Percentiles rank a stretch among this genome's conserved stretches.
These are phyloP conservation scores for Chlorodrepanis virens DNA, from an alignment of 2,113 vertebrate genomes.

Conservation along the genomic window DNA sequence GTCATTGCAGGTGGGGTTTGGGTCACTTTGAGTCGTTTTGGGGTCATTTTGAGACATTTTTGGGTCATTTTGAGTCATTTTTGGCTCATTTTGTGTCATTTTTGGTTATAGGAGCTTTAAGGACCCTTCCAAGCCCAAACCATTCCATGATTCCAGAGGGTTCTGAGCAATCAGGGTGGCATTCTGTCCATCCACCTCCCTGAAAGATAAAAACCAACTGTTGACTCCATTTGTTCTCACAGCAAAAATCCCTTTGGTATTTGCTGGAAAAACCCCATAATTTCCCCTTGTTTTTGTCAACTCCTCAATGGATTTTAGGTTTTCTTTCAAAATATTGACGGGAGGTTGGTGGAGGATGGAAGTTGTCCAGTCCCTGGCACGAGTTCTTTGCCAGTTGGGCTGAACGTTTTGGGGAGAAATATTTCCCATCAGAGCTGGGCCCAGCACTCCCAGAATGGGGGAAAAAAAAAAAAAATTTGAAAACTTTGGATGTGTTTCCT, in stretches of 20 bases:
- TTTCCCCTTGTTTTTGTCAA: background rate
- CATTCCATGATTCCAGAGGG: background rate
- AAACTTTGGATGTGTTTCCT: background rate
- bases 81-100: background rate
- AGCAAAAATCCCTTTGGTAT: background rate
- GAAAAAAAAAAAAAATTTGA: background rate
- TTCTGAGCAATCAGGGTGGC: no score
- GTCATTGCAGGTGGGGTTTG: background rate
- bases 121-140: background rate
- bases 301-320: background rate
- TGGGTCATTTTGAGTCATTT: background rate
- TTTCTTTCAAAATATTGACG: background rate
- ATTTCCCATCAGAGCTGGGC: background rate
- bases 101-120: background rate
- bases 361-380: background rate
- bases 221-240: background rate
- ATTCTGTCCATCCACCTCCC: no score
- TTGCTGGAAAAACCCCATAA: background rate
- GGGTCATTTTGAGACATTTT: background rate
- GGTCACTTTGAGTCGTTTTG: background rate
- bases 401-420: background rate
- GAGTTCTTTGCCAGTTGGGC: background rate
- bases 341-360: background rate
- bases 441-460: background rate
- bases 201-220: rapidly evolving